Base-by-base conservation (phyloP, 1,140 invertebrate species). In the Bombus terrestris region DNA sequence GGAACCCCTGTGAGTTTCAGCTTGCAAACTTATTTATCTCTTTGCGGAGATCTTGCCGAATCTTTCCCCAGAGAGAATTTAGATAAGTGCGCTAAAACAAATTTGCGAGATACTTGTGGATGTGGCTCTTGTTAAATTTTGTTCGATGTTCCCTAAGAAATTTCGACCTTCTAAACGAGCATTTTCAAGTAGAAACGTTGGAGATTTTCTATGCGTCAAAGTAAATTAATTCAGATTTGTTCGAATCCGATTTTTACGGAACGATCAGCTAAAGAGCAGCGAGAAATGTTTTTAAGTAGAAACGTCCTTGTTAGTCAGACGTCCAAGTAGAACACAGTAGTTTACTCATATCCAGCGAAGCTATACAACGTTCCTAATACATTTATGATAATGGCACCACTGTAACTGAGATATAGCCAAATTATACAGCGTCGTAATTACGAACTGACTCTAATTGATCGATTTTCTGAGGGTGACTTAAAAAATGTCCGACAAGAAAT, bases 11-110 rank as follows among this genome's bases (percentile, higher is more conserved):
- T 32, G 73, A 59, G 69, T 85, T 87, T 84, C 74, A 81, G n/a
- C 74, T 39, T 32, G 78, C 68, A 32, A 90, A 90, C 81, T 90
- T 90, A 87, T 90, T 89, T 90, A 89, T 90, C 89, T 90, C 75
- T 74, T 89, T 76, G 76, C 57, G 66, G 82, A 87, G 82, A 90
- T 90, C 88, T 87, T 80, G 22, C 81, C 75, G 81, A 89, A 90
- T 89, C 78, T 53, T 89, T 87, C 86, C 86, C 73, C 41, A 35
- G 81, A 53, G 73, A 85, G 82, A 71, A 89, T 90, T 85, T 77
- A 85, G 78, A 78, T 85, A 85, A 79, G 82, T 74, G 81, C 73
- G 81, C 85, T 90, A 90, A 90, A 90, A 62, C 43, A 69, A 89
- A 87, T 85, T 78, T 79, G 68, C 80, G 57, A 88, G 41, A 64